phyloP scores from a whole-genome alignment of 1,140 invertebrate species.

The Babylonia areolata region DNA sequence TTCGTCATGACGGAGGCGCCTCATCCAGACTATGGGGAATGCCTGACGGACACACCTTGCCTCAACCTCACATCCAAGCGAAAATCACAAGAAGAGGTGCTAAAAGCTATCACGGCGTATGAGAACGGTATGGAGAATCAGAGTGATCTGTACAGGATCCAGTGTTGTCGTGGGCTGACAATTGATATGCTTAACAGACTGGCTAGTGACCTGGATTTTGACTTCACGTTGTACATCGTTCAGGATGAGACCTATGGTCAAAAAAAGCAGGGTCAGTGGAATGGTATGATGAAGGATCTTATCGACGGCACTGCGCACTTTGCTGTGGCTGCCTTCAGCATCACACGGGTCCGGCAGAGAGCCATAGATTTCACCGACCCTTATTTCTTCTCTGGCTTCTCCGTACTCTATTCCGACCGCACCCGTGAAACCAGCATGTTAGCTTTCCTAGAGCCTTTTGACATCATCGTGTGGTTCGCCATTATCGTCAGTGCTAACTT shows the following conservation, averaged over 20 bases:
- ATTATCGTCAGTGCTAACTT: constrained; percentile 92
- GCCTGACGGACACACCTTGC: constrained; percentile 83
- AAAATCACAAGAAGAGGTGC: constrained; percentile 75
- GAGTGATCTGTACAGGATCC: constrained; percentile 77
- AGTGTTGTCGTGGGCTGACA: constrained; percentile 92
- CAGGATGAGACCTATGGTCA: constrained; percentile 81
- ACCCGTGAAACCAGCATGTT: constrained; percentile 89
- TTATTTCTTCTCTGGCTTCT: constrained; percentile 90
- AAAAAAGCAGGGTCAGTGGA: constrained; percentile 80
- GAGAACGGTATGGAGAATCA: constrained; percentile 61
- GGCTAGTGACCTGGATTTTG: constrained; percentile 89
- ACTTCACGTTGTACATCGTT: constrained; percentile 91
- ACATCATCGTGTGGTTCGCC: constrained; percentile 90
- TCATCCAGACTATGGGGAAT: constrained; percentile 60
- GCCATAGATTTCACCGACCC: constrained; percentile 93
- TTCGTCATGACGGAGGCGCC: constrained; percentile 72
- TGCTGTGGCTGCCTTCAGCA: constrained; percentile 91
- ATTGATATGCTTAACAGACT: constrained; percentile 92
- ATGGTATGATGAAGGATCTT: constrained; percentile 90
- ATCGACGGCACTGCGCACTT: constrained; percentile 90
- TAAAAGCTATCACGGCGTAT: constrained; percentile 67
- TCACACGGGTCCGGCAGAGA: constrained; percentile 81
- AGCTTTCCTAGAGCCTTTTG: constrained; percentile 93
- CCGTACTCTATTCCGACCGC: constrained; percentile 70
- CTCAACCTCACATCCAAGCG: constrained; percentile 83